Conservation (phyloP, 2,797 vertebrate species). For the Natrix natrix region DNA sequence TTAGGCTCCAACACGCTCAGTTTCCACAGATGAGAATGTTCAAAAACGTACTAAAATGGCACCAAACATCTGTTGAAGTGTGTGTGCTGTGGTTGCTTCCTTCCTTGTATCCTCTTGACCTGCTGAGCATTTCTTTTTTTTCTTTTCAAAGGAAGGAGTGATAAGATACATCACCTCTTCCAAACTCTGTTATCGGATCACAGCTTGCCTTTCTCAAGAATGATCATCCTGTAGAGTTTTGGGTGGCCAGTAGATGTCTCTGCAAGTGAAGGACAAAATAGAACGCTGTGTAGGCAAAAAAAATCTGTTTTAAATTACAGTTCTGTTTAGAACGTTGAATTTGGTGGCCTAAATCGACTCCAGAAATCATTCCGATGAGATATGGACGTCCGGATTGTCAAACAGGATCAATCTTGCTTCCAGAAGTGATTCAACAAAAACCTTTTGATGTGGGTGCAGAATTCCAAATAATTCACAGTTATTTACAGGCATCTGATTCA, state of each 20-base stretch:
- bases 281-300: neutral
- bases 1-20: neutral
- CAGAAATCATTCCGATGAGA: neutral
- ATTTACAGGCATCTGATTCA: neutral
- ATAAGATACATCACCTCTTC: neutral
- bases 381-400: neutral
- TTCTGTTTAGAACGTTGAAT: neutral
- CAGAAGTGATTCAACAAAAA: neutral
- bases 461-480: neutral
- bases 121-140: constrained; percentile 10
- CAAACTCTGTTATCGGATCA: neutral
- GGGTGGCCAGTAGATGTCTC: neutral
- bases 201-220: fast-evolving
- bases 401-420: neutral
- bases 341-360: neutral
- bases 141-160: neutral
- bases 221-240: no score
- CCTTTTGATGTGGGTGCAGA: neutral
- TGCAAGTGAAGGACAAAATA: neutral
- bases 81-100: neutral
- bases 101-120: neutral
- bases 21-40: constrained; percentile 9
- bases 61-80: constrained; percentile 19
- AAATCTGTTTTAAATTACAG: neutral
- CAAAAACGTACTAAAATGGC: neutral